These are phyloP conservation scores for Cassiopea xamachana DNA, from an alignment of 30 jellyfish, hydroid and myxozoan species.

Conservation along the genomic window DNA sequence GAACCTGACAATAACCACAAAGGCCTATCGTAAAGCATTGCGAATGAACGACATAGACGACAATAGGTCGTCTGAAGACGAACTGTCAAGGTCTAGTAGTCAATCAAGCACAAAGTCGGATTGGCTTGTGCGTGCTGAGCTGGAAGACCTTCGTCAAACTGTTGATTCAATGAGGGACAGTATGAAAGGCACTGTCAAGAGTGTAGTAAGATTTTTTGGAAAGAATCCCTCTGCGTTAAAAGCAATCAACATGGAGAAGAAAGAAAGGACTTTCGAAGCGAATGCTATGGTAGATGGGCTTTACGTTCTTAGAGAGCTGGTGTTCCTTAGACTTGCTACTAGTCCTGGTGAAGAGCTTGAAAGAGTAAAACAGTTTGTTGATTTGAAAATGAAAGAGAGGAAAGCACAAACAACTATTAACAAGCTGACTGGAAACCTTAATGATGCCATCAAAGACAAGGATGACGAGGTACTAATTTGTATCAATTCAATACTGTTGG, in stretches of 20 bases:
- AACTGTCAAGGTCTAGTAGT: conserved; percentile 46
- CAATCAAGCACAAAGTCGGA: conserved; percentile 45
- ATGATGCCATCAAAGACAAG: conserved; percentile 61
- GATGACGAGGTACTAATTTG: conserved; percentile 66
- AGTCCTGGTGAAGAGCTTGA: conserved; percentile 88
- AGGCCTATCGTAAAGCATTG: conserved; percentile 34
- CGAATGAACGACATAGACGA: neutral
- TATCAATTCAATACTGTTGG: no score
- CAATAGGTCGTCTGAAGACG: neutral
- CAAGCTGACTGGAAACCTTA: conserved; percentile 66
- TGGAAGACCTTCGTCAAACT: conserved; percentile 36
- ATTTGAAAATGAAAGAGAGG: conserved; percentile 64
- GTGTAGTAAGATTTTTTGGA: conserved; percentile 72
- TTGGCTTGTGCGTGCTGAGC: conserved; percentile 68
- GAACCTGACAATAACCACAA: conserved; percentile 42
- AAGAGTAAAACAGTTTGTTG: conserved; percentile 65
- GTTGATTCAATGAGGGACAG: conserved; percentile 28
- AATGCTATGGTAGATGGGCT: conserved; percentile 70
- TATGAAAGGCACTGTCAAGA: conserved; percentile 52
- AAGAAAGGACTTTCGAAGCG: conserved; percentile 91
- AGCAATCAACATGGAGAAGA: conserved; percentile 76
- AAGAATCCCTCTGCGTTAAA: conserved; percentile 82
- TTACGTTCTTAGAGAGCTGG: conserved; percentile 64
- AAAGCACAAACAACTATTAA: conserved; percentile 70
- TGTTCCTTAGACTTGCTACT: conserved; percentile 73